Conservation (phyloP, 2,113 vertebrate species). For the Gulo gulo region DNA sequence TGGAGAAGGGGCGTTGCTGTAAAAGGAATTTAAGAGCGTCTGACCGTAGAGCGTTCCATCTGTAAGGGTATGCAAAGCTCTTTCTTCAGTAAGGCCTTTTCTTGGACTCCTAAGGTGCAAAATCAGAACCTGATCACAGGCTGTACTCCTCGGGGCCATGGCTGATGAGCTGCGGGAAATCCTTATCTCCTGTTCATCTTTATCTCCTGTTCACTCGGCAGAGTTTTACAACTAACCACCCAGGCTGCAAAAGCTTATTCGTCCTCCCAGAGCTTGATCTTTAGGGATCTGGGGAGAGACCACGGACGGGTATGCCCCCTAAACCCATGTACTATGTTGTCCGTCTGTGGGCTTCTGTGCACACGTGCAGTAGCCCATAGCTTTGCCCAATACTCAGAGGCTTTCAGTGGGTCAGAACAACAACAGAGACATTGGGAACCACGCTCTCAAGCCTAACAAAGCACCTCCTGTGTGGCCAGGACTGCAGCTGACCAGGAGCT, state of each 20-base stretch:
- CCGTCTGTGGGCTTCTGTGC: background rate
- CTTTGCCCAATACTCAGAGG: background rate
- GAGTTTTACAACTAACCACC: background rate
- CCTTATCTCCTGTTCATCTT: background rate
- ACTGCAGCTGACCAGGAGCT: no score
- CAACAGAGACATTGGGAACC: background rate
- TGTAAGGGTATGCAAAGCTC: background rate
- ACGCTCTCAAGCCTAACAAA: background rate
- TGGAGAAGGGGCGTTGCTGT: background rate
- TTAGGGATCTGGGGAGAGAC: background rate
- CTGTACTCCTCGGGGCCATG: fast-evolving
- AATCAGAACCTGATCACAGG: background rate
- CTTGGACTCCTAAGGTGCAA: background rate
- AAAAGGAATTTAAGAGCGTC: background rate
- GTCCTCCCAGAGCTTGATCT: background rate
- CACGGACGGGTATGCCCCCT: fast-evolving
- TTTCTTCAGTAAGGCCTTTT: background rate
- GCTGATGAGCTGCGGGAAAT: background rate
- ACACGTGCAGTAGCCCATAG: background rate
- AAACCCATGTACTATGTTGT: fast-evolving
- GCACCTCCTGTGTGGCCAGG: no score
- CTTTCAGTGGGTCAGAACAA: background rate
- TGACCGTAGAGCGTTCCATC: background rate
- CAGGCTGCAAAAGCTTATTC: background rate
- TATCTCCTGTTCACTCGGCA: background rate